Evolutionary conservation across 2,797 vertebrate genomes (phyloP), one percentile per base, ranked within the genome.

Genomic region (Tragopan temminckii): DNA sequence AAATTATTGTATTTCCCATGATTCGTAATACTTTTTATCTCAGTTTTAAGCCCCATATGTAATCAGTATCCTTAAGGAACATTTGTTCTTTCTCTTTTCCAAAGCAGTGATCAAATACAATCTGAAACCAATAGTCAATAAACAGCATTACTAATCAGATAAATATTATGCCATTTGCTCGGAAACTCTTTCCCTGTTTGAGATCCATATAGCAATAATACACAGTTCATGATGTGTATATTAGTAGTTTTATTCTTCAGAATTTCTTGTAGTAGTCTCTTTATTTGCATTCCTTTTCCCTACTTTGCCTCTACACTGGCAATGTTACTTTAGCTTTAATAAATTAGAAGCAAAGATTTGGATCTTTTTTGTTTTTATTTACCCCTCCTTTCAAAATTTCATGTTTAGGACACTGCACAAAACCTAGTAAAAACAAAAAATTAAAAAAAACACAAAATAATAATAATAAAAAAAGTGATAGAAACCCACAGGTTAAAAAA

Each of bases 351-450:
- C 5, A 72, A 68, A 75, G 7, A 1, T 36, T 42, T 52, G 9
- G 4, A 4, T 1, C 0, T 43, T 70, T 50, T 52, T 52, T 52
- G 25, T 52, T 38, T 17, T 14, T 2, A 3, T 15, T n/a, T 87
- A 36, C 61, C 11, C 8, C 7, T 79, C 4, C 43, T 74, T 48
- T 63, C 10, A 62, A 45, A 69, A 24, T n/a, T 7, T 50, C 52
- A 3, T 40, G 5, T 57, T 87, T 61, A 78, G 52, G 3, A 13
- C 5, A 64, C 3, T 16, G 4, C 11, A 58, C 2, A 31, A 82
- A 85, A 72, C 0, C 29, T 77, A 35, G 24, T 36, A 36, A 36
- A 59, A 59, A 11, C 3, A 24, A 24, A 69, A 59, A 43, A 43
- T 6, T 48, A 2, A 66, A 4, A 0, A 9, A 35, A 80, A 80